Evolutionary conservation across 2,797 vertebrate species (phyloP).

Genomic region (Rachycentron canadum): DNA sequence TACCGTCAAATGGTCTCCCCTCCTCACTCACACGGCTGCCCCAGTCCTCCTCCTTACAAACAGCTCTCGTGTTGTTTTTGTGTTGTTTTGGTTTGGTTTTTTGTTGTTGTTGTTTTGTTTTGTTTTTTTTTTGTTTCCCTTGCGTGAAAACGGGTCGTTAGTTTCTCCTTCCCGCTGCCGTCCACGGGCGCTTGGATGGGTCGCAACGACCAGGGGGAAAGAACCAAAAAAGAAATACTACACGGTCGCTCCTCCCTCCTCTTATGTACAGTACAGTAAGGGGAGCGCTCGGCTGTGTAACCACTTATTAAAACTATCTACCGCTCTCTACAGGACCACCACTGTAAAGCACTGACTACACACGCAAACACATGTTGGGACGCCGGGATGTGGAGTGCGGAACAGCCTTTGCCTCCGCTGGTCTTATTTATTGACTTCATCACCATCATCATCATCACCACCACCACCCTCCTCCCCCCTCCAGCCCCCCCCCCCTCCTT

Average conservation of each 20-base stretch:
- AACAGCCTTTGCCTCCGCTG: conserved; percentile 22
- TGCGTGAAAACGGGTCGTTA: conserved; percentile 40
- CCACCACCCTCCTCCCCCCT: conserved; percentile 11
- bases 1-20: conserved; percentile 46
- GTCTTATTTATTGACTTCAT: conserved; percentile 66
- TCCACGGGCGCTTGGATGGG: conserved; percentile 71
- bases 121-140: no score
- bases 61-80: conserved; percentile 5
- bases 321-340: conserved; percentile 87
- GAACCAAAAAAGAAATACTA: conserved; percentile 81
- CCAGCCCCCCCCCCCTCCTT: not conserved
- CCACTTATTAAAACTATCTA: conserved; percentile 81
- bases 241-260: conserved; percentile 86
- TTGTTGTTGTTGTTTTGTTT: no score
- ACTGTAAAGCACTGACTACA: conserved; percentile 71
- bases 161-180: conserved; percentile 51
- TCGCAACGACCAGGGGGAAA: conserved; percentile 79
- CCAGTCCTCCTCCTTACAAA: conserved; percentile 22
- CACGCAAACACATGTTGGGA: conserved; percentile 33
- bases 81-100: no score
- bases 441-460: conserved; percentile 1
- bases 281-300: conserved; percentile 43
- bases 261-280: conserved; percentile 79
- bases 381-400: conserved; percentile 4
- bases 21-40: conserved; percentile 31